Base-by-base conservation (phyloP, 2,888 invertebrate genomes). In the Meta bourneti region DNA sequence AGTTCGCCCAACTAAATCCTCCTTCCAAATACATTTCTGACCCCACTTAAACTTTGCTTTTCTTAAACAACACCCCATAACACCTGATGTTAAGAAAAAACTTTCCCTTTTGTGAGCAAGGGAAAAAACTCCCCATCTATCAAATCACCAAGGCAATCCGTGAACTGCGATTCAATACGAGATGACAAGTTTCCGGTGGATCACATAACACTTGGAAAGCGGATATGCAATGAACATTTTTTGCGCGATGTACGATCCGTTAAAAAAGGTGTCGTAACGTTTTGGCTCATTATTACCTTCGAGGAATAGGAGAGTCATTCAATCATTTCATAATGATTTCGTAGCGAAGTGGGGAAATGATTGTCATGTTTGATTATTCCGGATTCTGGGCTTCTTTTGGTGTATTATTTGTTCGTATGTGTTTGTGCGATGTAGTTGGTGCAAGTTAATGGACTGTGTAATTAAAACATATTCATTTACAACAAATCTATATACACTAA, bases 91-190 rank as follows among this genome's bases (percentile, higher is more conserved):
- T 11, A 54, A 54, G n/a, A 19, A 51, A 34, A 20, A 61, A 20
- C 52, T 51, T 49, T 49, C 49, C n/a, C 19, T 16, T 11, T 20
- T 9, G 83, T n/a, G n/a, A n/a, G 74, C 20, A 72, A 71, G 71
- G 51, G 71, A 52, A 82, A 83, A 83, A 52, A 9, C n/a, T 7
- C 19, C 85, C 52, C 85, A 85, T 85, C 77, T 78, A 77, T 78
- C 85, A 85, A n/a, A 52, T 49, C 61, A 54, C 7, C 49, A 16
- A 84, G 51, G 71, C 85, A 69, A 11, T 84, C 9, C 75, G 75
- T 48, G 7, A 13, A 7, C 11, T 82, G 20, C 6, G n/a, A n/a
- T 48, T 75, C 19, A 7, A 7, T 48, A 34, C 81, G 48, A 11
- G 54, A 52, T 61, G 69, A 75, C 75, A 52, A n/a, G 51, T 69